A percentile compares a stretch with the other conserved stretches of the same genome.
Evolutionary conservation across 1,140 invertebrate genomes (phyloP).

Genomic region (Drosophila albomicans): DNA sequence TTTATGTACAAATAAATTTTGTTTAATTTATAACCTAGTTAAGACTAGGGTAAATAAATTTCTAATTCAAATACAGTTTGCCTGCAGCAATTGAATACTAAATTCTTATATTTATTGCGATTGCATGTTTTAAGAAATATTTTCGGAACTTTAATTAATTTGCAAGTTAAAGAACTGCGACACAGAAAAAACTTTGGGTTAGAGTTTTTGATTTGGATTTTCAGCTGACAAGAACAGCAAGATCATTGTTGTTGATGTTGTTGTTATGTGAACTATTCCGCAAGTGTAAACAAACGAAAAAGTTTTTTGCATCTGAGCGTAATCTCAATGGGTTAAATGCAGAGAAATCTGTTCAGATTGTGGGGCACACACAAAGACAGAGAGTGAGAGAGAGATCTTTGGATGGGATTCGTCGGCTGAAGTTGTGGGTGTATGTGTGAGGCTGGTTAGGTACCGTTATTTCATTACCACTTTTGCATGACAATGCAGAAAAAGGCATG

Average conservation of each 20-base stretch:
- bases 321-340: conserved; percentile 43
- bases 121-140: neutral
- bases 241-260: neutral
- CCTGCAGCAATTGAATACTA: neutral
- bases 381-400: conserved; percentile 17
- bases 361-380: neutral
- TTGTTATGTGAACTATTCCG: conserved; percentile 32
- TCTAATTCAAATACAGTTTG: too few relatives aligned
- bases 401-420: neutral
- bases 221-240: conserved; percentile 37
- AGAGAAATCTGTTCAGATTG: conserved; percentile 34
- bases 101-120: neutral
- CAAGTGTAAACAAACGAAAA: conserved; percentile 52
- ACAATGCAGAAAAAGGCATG: conserved; percentile 60
- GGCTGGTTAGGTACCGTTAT: conserved; percentile 63
- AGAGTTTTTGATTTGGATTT: conserved; percentile 8
- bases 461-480: conserved; percentile 81
- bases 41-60: too few relatives aligned
- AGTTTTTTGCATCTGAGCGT: conserved; percentile 31
- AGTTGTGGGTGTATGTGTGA: conserved; percentile 9
- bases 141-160: conserved; percentile 26
- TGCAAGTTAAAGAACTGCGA: neutral
- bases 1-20: too few relatives aligned
- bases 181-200: neutral
- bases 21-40: too few relatives aligned